Base-by-base conservation (phyloP, 2,888 invertebrate genomes). In the Brachyptera putata region DNA sequence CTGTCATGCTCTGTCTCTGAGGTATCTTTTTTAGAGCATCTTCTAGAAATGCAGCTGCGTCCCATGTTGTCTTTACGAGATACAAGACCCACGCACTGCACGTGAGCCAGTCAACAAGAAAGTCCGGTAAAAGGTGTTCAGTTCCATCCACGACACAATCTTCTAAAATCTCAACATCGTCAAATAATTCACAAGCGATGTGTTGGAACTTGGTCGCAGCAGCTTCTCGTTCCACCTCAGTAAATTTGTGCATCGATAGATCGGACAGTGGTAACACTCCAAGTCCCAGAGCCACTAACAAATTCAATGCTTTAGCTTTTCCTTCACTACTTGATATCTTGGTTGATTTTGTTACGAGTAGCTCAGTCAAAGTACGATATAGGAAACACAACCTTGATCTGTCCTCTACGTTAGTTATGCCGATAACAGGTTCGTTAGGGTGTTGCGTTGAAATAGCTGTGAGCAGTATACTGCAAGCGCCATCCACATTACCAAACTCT, bases 31-130 rank as follows among this genome's bases (percentile, higher is more conserved):
- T 58, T 11, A 76, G 48, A 25, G 67, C 66, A 30, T 71, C 67
- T 64, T 75, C 74, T 18, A 77, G 46, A 61, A 75, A 71, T 9
- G 67, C 67, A 7, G 72, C 72, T 61, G 73, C 75, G 56, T 71
- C 70, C 57, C 72, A 68, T 1, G 72, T 64, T 11, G 71, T 71
- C 64, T 73, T 69, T 1, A 73, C 74, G 14, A 78, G 68, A 63
- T 75, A 79, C 9, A 80, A 64, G 63, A 81, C 75, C 75, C 80
- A 82, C 11, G 76, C 77, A 63, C 80, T 74, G 65, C 80, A 81
- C 48, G 76, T 73, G 9, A 81, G 71, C 72, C 78, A 77, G 64
- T 82, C 81, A 13, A 78, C 78, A 21, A 75, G 65, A 46, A 77
- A 73, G 67, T 79, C 75, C 1, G 82, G 79, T 61, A 80, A 67